phyloP scores from a whole-genome alignment of 2,797 vertebrate genomes.

The Poliocrania exsul region DNA sequence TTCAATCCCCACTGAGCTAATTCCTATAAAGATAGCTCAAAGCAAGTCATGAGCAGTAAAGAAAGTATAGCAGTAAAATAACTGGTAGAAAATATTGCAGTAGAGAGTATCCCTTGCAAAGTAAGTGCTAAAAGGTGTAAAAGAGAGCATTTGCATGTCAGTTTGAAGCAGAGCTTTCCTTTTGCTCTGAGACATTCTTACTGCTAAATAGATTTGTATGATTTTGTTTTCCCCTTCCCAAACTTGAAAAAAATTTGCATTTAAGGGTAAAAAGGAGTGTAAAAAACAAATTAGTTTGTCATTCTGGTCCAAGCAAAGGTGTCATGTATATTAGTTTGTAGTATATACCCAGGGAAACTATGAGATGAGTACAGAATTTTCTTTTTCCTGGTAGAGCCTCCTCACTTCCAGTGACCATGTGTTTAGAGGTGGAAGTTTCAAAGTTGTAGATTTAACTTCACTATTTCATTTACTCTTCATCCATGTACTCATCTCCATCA shows the following conservation, averaged over 20 bases:
- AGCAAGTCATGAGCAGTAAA: neutral
- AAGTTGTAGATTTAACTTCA: neutral
- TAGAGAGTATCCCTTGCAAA: neutral
- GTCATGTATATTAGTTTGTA: neutral
- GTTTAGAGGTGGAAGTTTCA: neutral
- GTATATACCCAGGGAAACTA: neutral
- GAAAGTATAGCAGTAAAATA: neutral
- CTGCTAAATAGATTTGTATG: neutral
- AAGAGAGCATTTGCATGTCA: neutral
- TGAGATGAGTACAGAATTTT: neutral
- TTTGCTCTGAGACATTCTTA: neutral
- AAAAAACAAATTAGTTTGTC: neutral
- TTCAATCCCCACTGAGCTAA: neutral
- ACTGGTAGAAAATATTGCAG: neutral
- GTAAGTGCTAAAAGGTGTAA: neutral
- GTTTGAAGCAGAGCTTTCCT: neutral
- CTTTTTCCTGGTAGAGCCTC: neutral
- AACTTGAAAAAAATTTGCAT: neutral
- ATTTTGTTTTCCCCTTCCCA: neutral
- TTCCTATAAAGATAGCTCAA: neutral
- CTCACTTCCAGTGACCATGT: neutral
- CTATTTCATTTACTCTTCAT: neutral
- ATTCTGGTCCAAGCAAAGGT: neutral
- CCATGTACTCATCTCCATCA: neutral
- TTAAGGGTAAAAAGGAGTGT: neutral